A percentile compares a stretch with the other conserved stretches of the same genome.
Evolutionary conservation across 2,888 invertebrate genomes (phyloP).

Genomic region (Calliopum simillimum): DNA sequence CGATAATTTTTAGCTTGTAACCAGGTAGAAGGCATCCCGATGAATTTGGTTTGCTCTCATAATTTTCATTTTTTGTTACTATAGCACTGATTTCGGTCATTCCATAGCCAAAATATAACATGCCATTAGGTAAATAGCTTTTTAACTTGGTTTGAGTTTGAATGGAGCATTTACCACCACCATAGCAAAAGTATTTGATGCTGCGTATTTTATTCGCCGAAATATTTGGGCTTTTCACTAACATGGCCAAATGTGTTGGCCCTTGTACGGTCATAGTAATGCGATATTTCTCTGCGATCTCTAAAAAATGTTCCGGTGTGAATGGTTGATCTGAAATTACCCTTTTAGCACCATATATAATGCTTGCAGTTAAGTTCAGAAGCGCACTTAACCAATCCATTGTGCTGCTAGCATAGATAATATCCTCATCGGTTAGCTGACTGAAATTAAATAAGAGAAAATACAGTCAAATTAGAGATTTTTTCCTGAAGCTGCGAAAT

Average conservation of each 20-base stretch:
- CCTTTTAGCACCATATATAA: constrained; percentile 31
- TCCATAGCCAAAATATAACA: constrained; percentile 53
- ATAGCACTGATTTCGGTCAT: constrained; percentile 54
- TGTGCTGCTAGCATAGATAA: constrained; percentile 16
- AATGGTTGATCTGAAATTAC: constrained; percentile 48
- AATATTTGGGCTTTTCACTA: constrained; percentile 48
- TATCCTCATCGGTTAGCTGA: constrained; percentile 15
- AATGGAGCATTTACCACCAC: constrained; percentile 51
- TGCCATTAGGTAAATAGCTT: constrained; percentile 47
- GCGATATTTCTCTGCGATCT: constrained; percentile 53
- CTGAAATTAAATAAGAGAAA: neutral
- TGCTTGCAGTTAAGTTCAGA: constrained; percentile 18
- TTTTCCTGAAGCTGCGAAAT: neutral
- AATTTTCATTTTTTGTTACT: constrained; percentile 39
- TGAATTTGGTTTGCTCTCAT: constrained; percentile 42
- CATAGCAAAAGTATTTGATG: constrained; percentile 50
- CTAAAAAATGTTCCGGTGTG: constrained; percentile 50
- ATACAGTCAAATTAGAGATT: neutral
- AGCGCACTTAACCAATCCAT: constrained; percentile 39
- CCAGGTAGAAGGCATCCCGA: constrained; percentile 51
- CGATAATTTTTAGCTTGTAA: constrained; percentile 51
- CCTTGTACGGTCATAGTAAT: constrained; percentile 50
- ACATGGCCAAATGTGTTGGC: constrained; percentile 52
- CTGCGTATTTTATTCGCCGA: constrained; percentile 47
- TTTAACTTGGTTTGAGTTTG: constrained; percentile 49